A percentile compares a stretch with the other conserved stretches of the same genome.
Conservation (phyloP, 2,797 vertebrate species). For the Pipistrellus pipistrellus region DNA sequence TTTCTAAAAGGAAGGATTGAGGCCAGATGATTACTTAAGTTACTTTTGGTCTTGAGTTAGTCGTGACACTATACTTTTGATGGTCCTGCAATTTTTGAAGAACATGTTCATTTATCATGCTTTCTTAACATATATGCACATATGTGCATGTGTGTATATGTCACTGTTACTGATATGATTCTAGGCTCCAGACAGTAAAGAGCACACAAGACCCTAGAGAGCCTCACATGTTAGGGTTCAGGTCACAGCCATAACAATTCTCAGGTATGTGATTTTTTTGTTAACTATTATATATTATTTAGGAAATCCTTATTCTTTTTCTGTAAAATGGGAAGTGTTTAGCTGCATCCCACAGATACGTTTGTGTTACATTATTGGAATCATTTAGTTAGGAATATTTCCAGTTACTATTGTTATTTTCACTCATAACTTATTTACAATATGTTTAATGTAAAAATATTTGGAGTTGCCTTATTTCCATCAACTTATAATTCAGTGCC, state of each 20-base stretch:
- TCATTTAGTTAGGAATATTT: background rate
- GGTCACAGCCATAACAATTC: background rate
- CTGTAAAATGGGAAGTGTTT: background rate
- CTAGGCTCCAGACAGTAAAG: background rate
- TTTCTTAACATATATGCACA: background rate
- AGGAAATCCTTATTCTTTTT: background rate
- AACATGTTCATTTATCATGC: background rate
- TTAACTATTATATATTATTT: background rate
- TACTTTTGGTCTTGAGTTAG: background rate
- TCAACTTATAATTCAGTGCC: background rate
- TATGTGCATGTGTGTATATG: background rate
- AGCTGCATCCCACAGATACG: background rate
- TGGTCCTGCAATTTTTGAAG: background rate
- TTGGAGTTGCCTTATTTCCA: background rate
- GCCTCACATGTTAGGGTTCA: background rate
- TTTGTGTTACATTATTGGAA: background rate
- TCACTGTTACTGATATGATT: background rate
- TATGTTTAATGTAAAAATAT: background rate
- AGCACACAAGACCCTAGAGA: background rate
- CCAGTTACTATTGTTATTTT: background rate
- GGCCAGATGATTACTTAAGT: too few relatives aligned
- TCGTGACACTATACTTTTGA: too few relatives aligned
- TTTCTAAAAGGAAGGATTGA: background rate
- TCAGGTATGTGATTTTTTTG: background rate
- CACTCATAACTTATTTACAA: background rate